phyloP scores from a whole-genome alignment of 2,888 invertebrate species.

The Chamaedrilus cognettii region DNA sequence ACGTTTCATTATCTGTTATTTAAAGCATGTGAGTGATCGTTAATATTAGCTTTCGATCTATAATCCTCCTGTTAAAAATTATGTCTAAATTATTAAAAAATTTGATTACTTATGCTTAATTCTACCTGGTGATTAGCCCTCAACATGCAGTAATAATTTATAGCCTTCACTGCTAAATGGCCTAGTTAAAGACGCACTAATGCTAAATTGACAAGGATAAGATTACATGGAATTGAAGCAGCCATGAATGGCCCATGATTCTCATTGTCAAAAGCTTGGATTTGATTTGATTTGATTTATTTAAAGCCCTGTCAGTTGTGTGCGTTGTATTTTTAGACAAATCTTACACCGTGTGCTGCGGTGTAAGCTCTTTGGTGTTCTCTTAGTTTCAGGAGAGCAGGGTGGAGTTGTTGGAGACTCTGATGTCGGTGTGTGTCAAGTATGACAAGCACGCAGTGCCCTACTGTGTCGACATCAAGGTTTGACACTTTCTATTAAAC shows the following conservation, averaged over 20 bases:
- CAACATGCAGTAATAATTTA: too few relatives aligned
- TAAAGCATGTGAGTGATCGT: neutral
- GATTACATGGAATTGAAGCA: neutral
- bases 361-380: too few relatives aligned
- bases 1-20: neutral
- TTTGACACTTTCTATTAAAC: constrained; percentile 26
- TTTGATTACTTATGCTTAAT: neutral
- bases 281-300: neutral
- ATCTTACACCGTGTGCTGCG: too few relatives aligned
- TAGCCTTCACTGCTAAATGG: too few relatives aligned
- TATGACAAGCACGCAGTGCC: constrained; percentile 47
- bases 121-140: too few relatives aligned
- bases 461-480: constrained; percentile 56
- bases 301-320: neutral
- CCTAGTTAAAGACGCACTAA: too few relatives aligned
- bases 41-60: neutral
- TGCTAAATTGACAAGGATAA: neutral
- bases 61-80: neutral
- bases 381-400: constrained; percentile 39
- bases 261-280: neutral
- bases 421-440: constrained; percentile 47
- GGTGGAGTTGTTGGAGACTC: constrained; percentile 45
- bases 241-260: neutral
- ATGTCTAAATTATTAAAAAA: neutral
- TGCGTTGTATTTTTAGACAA: too few relatives aligned